Base-by-base conservation (phyloP, 1,140 invertebrate species). In the Heliconius hewitsoni region DNA sequence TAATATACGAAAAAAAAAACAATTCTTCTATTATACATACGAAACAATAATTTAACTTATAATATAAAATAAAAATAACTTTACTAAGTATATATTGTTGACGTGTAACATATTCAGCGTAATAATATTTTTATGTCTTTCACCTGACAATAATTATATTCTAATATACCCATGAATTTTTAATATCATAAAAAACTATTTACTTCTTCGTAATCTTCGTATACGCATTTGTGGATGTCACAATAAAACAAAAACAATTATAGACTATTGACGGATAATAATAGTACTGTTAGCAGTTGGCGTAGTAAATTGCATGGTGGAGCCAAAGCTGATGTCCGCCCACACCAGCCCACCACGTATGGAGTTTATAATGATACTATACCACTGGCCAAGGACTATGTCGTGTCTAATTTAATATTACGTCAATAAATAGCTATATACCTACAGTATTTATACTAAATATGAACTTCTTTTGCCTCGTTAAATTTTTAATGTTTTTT, bases 241-340 rank as follows among this genome's bases (percentile, higher is more conserved):
- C 16, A 79, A 79, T 50, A 81, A 71, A 81, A 81, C 70, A 34
- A 70, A 72, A 73, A 57, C 77, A 77, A 81, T 81, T 76, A 73
- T 77, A 30, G 73, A 79, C 77, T 81, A 83, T 80, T 75, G 80
- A 78, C 74, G 80, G 82, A 82, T 84, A 84, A 84, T 84, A 77
- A 82, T 82, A 78, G 81, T 81, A 82, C 82, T 78, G 81, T 82
- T 83, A 81, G 76, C 82, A 74, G 83, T 85, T 77, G 82, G 85
- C 82, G 77, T 81, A 84, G 85, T 86, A 90, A 90, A 90, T 90
- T 90, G 87, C 84, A 89, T 84, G 84, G 85, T 82, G 79, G 83
- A 84, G 77, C 78, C 77, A 81, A 81, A 83, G 81, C 78, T 80
- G 81, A 84, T 83, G 84, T 80, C 77, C 84, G 83, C 87, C 88